Conservation (phyloP, 2,113 vertebrate genomes). For the Heterotis niloticus region DNA sequence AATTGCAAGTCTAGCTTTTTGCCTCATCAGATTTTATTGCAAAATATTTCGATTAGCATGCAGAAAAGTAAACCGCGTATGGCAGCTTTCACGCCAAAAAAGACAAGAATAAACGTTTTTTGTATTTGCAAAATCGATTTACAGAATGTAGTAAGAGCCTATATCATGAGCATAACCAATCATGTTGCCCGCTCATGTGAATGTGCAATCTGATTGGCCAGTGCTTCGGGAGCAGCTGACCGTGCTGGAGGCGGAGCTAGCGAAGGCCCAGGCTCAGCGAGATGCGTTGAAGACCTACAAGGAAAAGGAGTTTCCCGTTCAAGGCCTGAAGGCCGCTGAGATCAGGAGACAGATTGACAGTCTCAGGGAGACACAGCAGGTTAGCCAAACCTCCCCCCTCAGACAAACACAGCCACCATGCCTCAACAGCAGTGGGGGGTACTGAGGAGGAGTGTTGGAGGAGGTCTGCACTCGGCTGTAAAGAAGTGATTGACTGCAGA, state of each 20-base stretch:
- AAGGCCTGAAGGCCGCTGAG: constrained; percentile 35
- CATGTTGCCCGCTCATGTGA: neutral
- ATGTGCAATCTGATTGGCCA: constrained; percentile 13
- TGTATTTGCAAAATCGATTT: neutral
- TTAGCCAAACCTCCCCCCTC: neutral
- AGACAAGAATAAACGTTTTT: neutral
- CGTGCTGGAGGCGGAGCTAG: constrained; percentile 19
- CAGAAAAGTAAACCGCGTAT: neutral
- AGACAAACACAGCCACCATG: too few relatives aligned
- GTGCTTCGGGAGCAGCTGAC: constrained; percentile 31
- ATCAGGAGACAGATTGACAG: constrained; percentile 32
- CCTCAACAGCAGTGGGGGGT: too few relatives aligned
- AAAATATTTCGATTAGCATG: neutral
- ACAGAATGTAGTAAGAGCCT: neutral
- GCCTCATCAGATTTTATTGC: too few relatives aligned
- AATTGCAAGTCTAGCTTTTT: neutral
- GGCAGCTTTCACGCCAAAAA: neutral
- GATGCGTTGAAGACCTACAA: constrained; percentile 36
- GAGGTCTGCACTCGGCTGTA: too few relatives aligned
- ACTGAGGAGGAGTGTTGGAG: too few relatives aligned
- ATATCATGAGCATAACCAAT: neutral
- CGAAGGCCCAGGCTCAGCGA: constrained; percentile 26
- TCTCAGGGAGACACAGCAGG: constrained; percentile 36
- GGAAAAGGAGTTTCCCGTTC: constrained; percentile 39
- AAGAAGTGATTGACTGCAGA: too few relatives aligned